phyloP scores from a whole-genome alignment of 2,113 vertebrate species.

The Aphyosemion australe region DNA sequence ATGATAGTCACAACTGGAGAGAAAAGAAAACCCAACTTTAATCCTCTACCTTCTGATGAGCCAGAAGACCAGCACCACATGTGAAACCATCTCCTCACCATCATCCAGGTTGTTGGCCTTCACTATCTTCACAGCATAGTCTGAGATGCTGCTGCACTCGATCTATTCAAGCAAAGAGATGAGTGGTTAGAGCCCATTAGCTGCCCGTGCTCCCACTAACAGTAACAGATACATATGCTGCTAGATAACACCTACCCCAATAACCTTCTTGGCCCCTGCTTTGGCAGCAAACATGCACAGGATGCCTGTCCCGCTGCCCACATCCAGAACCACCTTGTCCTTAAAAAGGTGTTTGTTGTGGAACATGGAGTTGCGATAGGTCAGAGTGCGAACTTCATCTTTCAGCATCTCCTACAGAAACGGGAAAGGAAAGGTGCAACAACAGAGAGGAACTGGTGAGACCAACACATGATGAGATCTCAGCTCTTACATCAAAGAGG shows the following conservation, averaged over 20 bases:
- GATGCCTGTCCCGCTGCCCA: constrained; percentile 91
- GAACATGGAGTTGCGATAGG: constrained; percentile 94
- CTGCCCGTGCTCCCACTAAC: no score
- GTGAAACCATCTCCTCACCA: constrained; percentile 70
- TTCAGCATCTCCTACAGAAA: constrained; percentile 90
- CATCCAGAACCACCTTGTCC: constrained; percentile 92
- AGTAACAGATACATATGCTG: no score
- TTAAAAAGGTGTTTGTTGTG: constrained; percentile 95
- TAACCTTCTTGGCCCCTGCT: constrained; percentile 90
- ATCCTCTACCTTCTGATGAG: no score
- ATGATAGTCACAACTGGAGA: constrained; percentile 90
- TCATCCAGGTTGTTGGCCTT: constrained; percentile 94
- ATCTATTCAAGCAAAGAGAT: constrained; percentile 76
- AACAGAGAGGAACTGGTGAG: background rate
- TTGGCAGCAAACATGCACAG: constrained; percentile 96
- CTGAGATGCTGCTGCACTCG: constrained; percentile 94
- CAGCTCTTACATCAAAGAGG: no score
- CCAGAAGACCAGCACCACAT: rapidly evolving
- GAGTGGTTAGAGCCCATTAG: no score
- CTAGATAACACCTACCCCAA: constrained; percentile 81
- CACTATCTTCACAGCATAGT: constrained; percentile 93
- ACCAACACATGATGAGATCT: no score
- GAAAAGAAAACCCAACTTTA: background rate
- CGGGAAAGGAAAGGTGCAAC: background rate
- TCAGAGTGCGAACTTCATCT: constrained; percentile 92